Evolutionary conservation across 2,113 vertebrate genomes (phyloP), one percentile per base, ranked within the genome.

Genomic region (Cyanistes caeruleus): DNA sequence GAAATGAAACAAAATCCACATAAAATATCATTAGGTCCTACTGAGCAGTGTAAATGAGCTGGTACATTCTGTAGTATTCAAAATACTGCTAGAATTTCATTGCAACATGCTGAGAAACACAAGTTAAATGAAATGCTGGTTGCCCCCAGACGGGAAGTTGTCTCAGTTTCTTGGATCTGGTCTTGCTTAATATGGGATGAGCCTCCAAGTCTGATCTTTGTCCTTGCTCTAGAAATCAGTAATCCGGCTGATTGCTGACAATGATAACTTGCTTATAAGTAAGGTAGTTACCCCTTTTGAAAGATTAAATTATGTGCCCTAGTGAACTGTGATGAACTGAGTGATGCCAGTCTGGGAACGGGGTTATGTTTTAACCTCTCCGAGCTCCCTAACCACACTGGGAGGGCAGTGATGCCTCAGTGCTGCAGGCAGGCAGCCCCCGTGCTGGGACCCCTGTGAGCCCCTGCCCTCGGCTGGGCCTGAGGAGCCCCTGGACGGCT

Each of bases 341-440:
- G 21, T 3, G 20, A 81, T 70, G 76, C 46, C 35, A 52, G 52
- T 3, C 33, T 35, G 37, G 25, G 28, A 84, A 62, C 0, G 22
- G 63, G 67, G 46, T 6, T 49, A 27, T n/a, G 17, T 15, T 58
- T 72, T 21, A 44, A 55, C 39, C 52, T 55, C 31, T 27, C 5
- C 0, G 3, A 31, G 7, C 12, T 65, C 25, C 37, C 76, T 14
- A n/a, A 37, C 46, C 2, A 9, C 0, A 5, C 25, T 11, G 2
- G 0, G 28, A 55, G 30, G 30, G 25, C 62, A 48, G 43, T 1
- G 9, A 25, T 22, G 46, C 17, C 55, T 18, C 75, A 6, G 52
- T 5, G 56, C 24, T 9, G 63, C 56, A 16, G 62, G 24, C 15
- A 35, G 31, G 5, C 51, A 37, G 21, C 3, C 13, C 8, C 11